Base-by-base conservation (phyloP, 2,888 invertebrate species). In the Leucophenga montana region DNA sequence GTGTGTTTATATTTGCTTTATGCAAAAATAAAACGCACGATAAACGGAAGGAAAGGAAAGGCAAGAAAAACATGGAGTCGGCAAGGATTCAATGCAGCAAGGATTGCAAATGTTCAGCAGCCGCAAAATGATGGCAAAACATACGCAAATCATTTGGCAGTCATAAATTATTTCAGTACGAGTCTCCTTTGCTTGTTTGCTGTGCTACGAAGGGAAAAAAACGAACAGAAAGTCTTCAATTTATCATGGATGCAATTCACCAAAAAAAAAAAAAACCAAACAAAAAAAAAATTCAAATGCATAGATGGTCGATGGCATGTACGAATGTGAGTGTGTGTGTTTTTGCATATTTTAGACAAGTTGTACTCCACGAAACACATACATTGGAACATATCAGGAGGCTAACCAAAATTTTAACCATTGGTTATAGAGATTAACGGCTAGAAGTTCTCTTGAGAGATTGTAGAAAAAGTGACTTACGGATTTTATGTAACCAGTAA, bases 131-230 rank as follows among this genome's bases (percentile, higher is more conserved):
- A 22, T 57, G 46, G 13, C 46, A 57, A 80, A 78, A 73, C 59
- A 74, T 78, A 80, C 78, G 84, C 82, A 83, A 83, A 83, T 80
- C 73, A 80, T 80, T 83, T 76, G 80, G 64, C 76, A 67, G 80
- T 75, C 76, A 82, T 82, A 81, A 81, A 39, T 39, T 39, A 39
- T 39, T 39, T 3, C 39, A 39, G 9, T 39, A 39, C 39, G 11
- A 39, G 39, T 39, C 8, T 39, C 39, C 39, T 39, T 39, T 39
- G 39, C 39, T 39, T 39, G 39, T 39, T 39, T 39, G 39, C 39
- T 5, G 9, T 8, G 3, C 39, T 11, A 39, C 8, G 39, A 39
- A 8, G 8, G 39, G 1, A 39, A 39, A 39, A 39, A 39, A 11
- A 68, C 66, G 70, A 68, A 78, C 75, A 80, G 75, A 81, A 77